Percentiles rank a stretch among this genome's conserved stretches.
These are phyloP conservation scores for Helicoverpa zea DNA, from an alignment of 1,140 invertebrate genomes.

Conservation along the genomic window DNA sequence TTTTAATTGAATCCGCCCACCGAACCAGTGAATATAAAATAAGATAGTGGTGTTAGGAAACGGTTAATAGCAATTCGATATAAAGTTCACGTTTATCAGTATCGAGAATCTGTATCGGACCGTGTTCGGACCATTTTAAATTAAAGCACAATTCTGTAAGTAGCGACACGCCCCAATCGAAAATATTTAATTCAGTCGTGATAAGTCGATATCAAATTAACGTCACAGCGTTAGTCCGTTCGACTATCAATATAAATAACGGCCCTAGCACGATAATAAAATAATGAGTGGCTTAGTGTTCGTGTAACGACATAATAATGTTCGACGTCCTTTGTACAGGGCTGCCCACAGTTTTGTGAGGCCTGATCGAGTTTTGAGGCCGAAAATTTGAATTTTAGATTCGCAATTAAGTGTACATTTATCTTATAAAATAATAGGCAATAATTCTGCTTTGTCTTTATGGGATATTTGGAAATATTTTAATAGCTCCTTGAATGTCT, in stretches of 20 bases:
- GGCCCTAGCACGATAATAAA: conserved; percentile 63
- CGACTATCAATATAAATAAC: conserved; percentile 65
- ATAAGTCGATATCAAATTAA: conserved; percentile 71
- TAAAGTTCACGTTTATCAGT: conserved; percentile 56
- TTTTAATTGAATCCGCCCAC: conserved; percentile 31
- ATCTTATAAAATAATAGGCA: conserved; percentile 28
- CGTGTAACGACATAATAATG: conserved; percentile 44
- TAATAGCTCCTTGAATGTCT: conserved; percentile 1
- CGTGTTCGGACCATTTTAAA: conserved; percentile 49
- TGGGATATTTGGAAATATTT: conserved; percentile 33
- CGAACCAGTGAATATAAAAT: conserved; percentile 17
- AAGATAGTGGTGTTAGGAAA: conserved; percentile 37
- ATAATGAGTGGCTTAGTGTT: conserved; percentile 60
- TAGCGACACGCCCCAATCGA: conserved; percentile 53
- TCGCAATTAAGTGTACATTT: background rate
- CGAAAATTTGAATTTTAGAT: conserved; percentile 20
- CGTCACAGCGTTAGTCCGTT: conserved; percentile 62
- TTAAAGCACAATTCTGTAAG: conserved; percentile 50
- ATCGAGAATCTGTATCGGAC: conserved; percentile 55
- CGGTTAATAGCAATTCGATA: conserved; percentile 29
- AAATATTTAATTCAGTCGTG: conserved; percentile 62
- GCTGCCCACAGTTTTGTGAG: conserved; percentile 8
- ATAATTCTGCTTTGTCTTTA: conserved; percentile 28
- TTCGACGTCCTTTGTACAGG: conserved; percentile 23
- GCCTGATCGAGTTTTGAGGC: background rate